Base-by-base conservation (phyloP, 2,797 vertebrate genomes). In the Limosa lapponica region DNA sequence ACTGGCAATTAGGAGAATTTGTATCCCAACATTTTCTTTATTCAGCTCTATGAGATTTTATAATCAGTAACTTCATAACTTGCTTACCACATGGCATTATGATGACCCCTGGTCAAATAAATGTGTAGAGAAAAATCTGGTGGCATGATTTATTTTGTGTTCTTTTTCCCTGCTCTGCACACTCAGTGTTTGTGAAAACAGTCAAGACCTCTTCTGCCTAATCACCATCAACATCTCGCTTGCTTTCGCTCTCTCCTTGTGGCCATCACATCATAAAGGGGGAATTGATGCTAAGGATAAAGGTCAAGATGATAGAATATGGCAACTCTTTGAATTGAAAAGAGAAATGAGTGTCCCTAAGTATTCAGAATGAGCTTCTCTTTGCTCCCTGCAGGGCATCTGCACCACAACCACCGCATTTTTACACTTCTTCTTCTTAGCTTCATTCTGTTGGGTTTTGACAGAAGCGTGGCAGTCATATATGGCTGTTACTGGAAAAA, bases 391-490 rank as follows among this genome's bases (percentile, higher is more conserved):
- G 92, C 96, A 99, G 99, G 99, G 99, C 22, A 98, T 99, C 96
- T 99, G 99, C 96, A 98, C 99, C 86, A 99, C 99, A 98, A 99
- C 99, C 36, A 99, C 99, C 8, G 99, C 99, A 66, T 99, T 99
- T 97, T 99, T 99, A 95, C 99, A 99, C 98, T 99, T 99, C 98
- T 99, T 99, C 98, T 99, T 99, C 98, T 97, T 99, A 98, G 99
- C 99, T 71, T 99, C 99, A 11, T 99, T 99, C 98, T 99, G 99
- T 98, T 99, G 99, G 99, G 99, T 99, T 93, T 98, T 99, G 98
- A 99, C 99, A 36, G 99, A 99, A 98, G 99, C 99, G 84, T 99
- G 99, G 99, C 99, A 99, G 98, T 99, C 99, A 71, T 99, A 99
- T 96, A 99, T 99, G 99, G 99, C 99, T 79, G 99, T 99, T 96